Base-by-base conservation (phyloP, 1,140 invertebrate genomes). In the Cotesia vestalis region DNA sequence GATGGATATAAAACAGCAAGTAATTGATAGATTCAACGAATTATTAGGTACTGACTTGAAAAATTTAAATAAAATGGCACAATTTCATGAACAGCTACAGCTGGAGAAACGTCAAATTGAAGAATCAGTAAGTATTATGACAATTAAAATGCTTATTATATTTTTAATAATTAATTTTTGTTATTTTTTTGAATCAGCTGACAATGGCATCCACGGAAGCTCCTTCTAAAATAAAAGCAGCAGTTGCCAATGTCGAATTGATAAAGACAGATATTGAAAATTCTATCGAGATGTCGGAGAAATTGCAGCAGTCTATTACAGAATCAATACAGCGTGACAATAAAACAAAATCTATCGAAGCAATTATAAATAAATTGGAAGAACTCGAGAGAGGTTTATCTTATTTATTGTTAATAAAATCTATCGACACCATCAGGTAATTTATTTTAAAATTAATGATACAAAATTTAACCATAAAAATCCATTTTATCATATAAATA, bases 391-490 rank as follows among this genome's bases (percentile, higher is more conserved):
- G 87, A 69, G 83, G 89, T 20, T 79, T 90, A 14, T 87, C 89
- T 51, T 94, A 94, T 81, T 80, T 93, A 14, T 86, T 88, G 71
- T 88, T 91, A 38, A 80, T 94, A 17, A 87, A 91, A 78, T 87
- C 89, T 73, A 87, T 94, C 64, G 91, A 93, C 80, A 88, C 90
- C 73, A 84, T 92, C 64, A 92, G 90, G 90, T 91, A 84, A 59
- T 55, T n/a, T 14, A 14, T 55, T 14, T 3, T 14, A 74, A 69
- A 59, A 68, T 63, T 14, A 8, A 60, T 34, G 64, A 17, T 1
- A 17, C 17, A 0, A 17, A 17, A 17, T 17, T 17, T 17, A 17
- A 17, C 1, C 17, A 17, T 17, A 17, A 17, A 17, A 17, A 17
- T 1, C 17, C 17, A 1, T 17, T 17, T 17, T 17, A 17, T 17